phyloP scores from a whole-genome alignment of 1,140 invertebrate species.

The Pseudomyrmex sp. region DNA sequence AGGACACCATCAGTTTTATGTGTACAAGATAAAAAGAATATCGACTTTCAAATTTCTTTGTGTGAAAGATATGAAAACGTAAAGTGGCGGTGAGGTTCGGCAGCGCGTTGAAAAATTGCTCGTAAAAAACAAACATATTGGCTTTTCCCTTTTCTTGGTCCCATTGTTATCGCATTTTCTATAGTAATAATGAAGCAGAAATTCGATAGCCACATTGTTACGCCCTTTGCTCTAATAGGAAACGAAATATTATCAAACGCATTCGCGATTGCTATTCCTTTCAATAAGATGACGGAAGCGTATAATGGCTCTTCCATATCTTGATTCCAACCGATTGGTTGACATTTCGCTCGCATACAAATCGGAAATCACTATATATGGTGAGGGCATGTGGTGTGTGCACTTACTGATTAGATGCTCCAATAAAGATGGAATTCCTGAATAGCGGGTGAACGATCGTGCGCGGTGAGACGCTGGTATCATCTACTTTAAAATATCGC shows the following conservation, averaged over 20 bases:
- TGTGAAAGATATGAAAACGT: neutral
- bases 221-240: conserved; percentile 10
- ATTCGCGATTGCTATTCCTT: conserved; percentile 34
- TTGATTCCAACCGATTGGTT: conserved; percentile 44
- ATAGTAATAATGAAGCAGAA: conserved; percentile 25
- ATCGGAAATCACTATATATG: conserved; percentile 7
- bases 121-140: conserved; percentile 42
- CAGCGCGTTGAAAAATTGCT: conserved; percentile 5
- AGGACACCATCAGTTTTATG: too few relatives aligned
- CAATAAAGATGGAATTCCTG: neutral
- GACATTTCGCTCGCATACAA: conserved; percentile 34
- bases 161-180: neutral
- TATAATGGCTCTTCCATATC: conserved; percentile 2
- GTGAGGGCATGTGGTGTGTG: neutral
- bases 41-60: neutral
- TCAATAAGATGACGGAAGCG: neutral
- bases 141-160: neutral
- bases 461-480: too few relatives aligned
- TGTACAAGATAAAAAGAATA: too few relatives aligned
- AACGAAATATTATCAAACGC: conserved; percentile 17
- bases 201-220: conserved; percentile 44
- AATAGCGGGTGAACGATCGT: neutral
- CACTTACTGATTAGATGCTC: conserved; percentile 14
- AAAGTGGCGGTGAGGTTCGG: neutral
- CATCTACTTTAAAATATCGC: too few relatives aligned